Conservation (phyloP, 2,888 invertebrate genomes). For the Thecophora atra region DNA sequence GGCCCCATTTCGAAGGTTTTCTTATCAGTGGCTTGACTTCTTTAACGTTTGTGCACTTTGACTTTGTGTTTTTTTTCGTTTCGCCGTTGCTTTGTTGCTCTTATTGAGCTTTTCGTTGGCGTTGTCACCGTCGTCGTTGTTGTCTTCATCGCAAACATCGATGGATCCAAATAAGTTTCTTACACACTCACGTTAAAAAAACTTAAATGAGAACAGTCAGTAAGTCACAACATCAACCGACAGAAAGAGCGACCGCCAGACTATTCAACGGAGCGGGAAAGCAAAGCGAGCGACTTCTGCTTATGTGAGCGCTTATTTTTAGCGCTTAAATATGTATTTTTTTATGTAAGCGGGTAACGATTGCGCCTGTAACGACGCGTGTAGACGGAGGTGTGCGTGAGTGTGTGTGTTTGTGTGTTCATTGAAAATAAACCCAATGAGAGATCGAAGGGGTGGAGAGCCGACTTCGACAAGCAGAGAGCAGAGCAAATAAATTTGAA, state of each 20-base stretch:
- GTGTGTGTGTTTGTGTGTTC: conserved; percentile 10
- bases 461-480: not conserved
- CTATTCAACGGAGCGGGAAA: not conserved
- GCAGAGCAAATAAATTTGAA: conserved; percentile 8
- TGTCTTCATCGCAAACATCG: conserved; percentile 4
- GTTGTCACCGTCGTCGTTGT: conserved; percentile 3
- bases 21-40: conserved; percentile 17
- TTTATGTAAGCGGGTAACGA: conserved; percentile 13
- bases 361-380: not conserved
- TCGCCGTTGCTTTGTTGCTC: conserved; percentile 13
- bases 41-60: conserved; percentile 15
- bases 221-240: conserved; percentile 39
- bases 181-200: conserved; percentile 10
- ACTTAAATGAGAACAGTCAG: conserved; percentile 46
- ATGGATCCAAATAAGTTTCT: not conserved
- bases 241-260: conserved; percentile 20
- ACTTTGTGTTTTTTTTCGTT: conserved; percentile 15
- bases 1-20: conserved; percentile 18
- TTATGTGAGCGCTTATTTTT: conserved; percentile 27
- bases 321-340: conserved; percentile 34
- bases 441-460: not conserved
- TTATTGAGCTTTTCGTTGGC: not conserved
- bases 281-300: conserved; percentile 12
- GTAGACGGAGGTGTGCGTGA: not conserved
- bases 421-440: not conserved